Percentiles rank a stretch among this genome's conserved stretches.
These are phyloP conservation scores for Spheniscus humboldti DNA, from an alignment of 2,797 vertebrate genomes.

Conservation along the genomic window DNA sequence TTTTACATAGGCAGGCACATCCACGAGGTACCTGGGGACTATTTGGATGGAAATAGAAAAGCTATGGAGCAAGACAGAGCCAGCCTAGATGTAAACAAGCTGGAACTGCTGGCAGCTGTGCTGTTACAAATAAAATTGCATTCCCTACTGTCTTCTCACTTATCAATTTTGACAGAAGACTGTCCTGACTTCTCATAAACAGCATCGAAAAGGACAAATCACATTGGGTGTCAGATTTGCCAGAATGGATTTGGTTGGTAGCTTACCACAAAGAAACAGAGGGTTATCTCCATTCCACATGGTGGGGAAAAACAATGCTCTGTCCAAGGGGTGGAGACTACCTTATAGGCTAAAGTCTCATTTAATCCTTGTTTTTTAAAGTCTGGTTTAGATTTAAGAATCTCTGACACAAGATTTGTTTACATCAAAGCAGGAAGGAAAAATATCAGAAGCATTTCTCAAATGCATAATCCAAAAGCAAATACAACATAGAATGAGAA, in stretches of 20 bases:
- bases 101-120: conserved; percentile 49
- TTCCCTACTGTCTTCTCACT: conserved; percentile 62
- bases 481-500: neutral
- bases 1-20: neutral
- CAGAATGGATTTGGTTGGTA: conserved; percentile 64
- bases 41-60: conserved; percentile 63
- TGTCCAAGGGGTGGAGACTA: neutral
- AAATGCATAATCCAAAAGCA: neutral
- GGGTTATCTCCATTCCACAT: conserved; percentile 56
- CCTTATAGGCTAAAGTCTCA: neutral
- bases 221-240: conserved; percentile 59
- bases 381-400: neutral
- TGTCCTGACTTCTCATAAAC: conserved; percentile 63
- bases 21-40: conserved; percentile 9
- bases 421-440: conserved; percentile 37
- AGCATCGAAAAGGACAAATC: conserved; percentile 65
- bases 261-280: conserved; percentile 49
- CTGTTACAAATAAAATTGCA: conserved; percentile 65
- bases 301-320: conserved; percentile 33
- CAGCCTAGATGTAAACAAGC: conserved; percentile 56
- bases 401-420: neutral
- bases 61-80: conserved; percentile 54
- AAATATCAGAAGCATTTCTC: conserved; percentile 22
- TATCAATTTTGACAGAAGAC: conserved; percentile 74
- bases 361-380: neutral